Evolutionary conservation across 2,888 invertebrate species (phyloP), one percentile per base, ranked within the genome.

Genomic region (Meghimatium bilineatum): DNA sequence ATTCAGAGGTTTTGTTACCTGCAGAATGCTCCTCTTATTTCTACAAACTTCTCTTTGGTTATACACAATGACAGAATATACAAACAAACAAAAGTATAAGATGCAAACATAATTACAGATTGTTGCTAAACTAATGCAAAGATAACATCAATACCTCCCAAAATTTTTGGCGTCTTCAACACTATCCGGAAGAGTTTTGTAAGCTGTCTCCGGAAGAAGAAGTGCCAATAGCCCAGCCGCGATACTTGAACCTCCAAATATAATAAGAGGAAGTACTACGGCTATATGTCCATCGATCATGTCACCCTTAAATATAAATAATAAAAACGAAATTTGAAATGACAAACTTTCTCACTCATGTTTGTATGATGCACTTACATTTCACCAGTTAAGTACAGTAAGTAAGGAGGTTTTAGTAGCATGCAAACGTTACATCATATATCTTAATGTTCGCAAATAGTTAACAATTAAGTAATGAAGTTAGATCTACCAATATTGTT

Each of bases 141-240:
- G n/a, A n/a, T n/a, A n/a, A n/a, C n/a, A n/a, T n/a, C n/a, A n/a
- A n/a, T n/a, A n/a, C 86, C 80, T 85, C 12, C 84, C 86, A 67
- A 87, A 86, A n/a, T 76, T 23, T 32, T 80, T 85, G 2, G 83
- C 85, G 36, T 87, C 86, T 66, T 87, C 75, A 8, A 86, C 36
- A 26, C 84, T 84, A 74, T 97, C 96, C 0, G 97, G 97, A 32
- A 97, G 94, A 87, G 95, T 95, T 88, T 95, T 95, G 85, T 96
- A 96, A 85, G 95, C 95, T 0, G 97, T 97, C 93, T 97, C 97
- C 0, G 97, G 97, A 83, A 97, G 93, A 69, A 96, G 92, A 0
- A 96, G 90, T 85, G 96, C 96, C 5, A 96, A 94, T 0, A 95
- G 90, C 0, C 96, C 96, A 1, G 96, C 96, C 67, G 96, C 90